Conservation (phyloP, 2,113 vertebrate species). For the Ibidorhyncha struthersii region DNA sequence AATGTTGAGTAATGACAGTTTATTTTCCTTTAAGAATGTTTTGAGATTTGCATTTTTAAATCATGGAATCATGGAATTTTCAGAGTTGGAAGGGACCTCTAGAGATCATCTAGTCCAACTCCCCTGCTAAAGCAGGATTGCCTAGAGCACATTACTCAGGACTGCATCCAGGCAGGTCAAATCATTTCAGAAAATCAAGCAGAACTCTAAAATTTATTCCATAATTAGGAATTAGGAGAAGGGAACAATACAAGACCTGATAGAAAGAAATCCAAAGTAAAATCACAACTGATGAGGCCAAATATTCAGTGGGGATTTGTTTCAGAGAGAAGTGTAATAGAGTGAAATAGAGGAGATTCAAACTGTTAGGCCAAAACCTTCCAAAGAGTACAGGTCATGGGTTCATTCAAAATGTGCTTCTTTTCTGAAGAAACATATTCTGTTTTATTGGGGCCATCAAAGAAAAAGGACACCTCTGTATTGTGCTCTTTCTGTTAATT, state of each 20-base stretch:
- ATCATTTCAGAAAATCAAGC: not conserved
- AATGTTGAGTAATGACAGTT: not conserved
- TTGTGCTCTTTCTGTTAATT: not conserved
- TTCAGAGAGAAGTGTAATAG: not conserved
- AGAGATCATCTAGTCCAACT: too few species aligned
- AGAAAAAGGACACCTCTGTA: not conserved
- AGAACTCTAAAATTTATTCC: not conserved
- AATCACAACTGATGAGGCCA: not conserved
- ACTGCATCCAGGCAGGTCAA: too few species aligned
- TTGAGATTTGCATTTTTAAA: not conserved
- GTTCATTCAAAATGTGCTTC: not conserved
- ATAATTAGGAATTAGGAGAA: not conserved
- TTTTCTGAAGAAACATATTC: not conserved
- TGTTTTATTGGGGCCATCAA: not conserved
- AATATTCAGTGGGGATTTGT: not conserved
- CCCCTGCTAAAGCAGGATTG: too few species aligned
- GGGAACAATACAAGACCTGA: not conserved
- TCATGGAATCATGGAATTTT: too few species aligned
- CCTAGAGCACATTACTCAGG: too few species aligned
- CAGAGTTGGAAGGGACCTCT: too few species aligned
- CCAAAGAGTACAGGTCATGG: not conserved
- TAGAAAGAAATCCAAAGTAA: not conserved
- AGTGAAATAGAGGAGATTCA: not conserved
- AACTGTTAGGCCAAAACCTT: not conserved
- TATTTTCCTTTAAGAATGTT: not conserved